Evolutionary conservation across 2,113 vertebrate genomes (phyloP).

Genomic region (Sula dactylatra): DNA sequence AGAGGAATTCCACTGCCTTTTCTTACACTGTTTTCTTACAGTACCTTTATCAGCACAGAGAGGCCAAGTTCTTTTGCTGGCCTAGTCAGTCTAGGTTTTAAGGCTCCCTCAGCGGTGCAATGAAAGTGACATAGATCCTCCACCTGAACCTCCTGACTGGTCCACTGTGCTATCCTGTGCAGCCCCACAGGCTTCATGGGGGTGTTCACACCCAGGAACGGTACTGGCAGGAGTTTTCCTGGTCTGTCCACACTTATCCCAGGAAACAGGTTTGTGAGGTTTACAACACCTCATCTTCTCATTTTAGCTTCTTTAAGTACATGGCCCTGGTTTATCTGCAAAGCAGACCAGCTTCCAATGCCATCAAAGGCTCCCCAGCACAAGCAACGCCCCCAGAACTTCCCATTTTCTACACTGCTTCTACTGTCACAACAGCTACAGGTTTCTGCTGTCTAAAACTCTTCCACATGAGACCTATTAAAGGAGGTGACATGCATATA

Average conservation of each 20-base stretch:
- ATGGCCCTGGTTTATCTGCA: not conserved
- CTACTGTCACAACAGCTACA: not conserved
- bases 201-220: not conserved
- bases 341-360: not conserved
- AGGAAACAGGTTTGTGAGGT: not conserved
- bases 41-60: not conserved
- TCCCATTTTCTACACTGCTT: not conserved
- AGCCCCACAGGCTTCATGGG: not conserved
- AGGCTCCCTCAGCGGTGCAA: not conserved
- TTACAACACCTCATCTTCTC: not conserved
- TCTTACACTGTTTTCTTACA: not conserved
- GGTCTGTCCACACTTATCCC: not conserved
- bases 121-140: accelerated
- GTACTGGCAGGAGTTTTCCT: not conserved
- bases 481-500: not conserved
- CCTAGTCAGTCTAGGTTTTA: not conserved
- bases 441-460: not conserved
- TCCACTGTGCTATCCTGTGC: not conserved
- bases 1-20: not conserved
- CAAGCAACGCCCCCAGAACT: not conserved
- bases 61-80: not conserved
- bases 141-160: not conserved
- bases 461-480: not conserved
- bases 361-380: not conserved
- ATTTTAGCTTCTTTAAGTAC: not conserved